Conservation (phyloP, 2,113 vertebrate species). For the Rhodinocichla rosea region DNA sequence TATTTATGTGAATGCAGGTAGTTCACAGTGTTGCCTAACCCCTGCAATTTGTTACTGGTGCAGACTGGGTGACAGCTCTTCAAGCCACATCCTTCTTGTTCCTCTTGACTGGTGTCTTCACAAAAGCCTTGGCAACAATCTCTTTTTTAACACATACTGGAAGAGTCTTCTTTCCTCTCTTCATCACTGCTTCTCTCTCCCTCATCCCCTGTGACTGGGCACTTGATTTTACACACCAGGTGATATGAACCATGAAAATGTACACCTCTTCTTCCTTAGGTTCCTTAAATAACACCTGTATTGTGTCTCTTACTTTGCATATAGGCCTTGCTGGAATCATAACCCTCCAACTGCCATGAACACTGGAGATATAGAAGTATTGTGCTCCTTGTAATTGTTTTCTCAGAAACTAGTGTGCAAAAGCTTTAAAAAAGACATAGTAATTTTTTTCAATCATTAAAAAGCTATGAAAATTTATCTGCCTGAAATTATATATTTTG, state of each 20-base stretch:
- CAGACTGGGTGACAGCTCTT: background rate
- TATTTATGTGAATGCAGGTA: accelerated
- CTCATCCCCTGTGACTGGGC: background rate
- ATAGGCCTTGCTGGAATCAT: background rate
- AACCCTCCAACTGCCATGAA: background rate
- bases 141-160: background rate
- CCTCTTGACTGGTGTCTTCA: background rate
- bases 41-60: background rate
- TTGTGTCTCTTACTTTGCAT: background rate
- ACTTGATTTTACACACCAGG: background rate
- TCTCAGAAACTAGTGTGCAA: background rate
- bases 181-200: background rate
- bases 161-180: background rate
- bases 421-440: background rate
- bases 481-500: background rate
- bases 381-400: background rate
- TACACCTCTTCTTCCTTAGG: background rate
- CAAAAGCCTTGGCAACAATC: background rate
- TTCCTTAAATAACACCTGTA: background rate
- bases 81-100: background rate
- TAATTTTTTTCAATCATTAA: background rate
- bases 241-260: background rate
- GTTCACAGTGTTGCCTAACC: background rate
- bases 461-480: background rate
- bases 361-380: background rate